phyloP scores from a whole-genome alignment of 2,113 vertebrate genomes.

The Osmerus eperlanus region DNA sequence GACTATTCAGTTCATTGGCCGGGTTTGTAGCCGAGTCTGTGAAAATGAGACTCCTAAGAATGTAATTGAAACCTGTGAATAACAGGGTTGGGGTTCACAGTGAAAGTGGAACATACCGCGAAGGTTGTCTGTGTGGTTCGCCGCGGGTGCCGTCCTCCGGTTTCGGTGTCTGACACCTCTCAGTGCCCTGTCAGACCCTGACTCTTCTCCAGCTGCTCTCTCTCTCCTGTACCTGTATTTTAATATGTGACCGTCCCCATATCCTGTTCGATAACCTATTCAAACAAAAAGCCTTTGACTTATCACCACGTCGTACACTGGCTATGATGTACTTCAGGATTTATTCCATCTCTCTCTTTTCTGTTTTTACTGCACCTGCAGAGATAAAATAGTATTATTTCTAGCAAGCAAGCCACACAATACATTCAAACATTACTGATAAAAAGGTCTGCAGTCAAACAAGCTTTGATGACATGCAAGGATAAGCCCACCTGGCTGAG shows the following conservation, averaged over 20 bases:
- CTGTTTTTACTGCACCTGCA: conserved; percentile 22
- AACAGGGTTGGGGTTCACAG: background rate
- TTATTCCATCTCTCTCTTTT: too few species aligned
- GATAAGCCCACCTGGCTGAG: conserved; percentile 11
- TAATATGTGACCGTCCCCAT: conserved; percentile 4
- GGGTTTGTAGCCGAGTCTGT: background rate
- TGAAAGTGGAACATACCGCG: background rate
- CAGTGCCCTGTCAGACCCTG: conserved; percentile 36
- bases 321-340: too few species aligned
- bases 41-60: background rate
- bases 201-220: too few species aligned
- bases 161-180: conserved; percentile 47
- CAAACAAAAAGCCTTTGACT: too few species aligned
- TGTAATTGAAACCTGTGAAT: background rate
- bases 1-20: background rate
- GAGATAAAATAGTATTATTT: conserved; percentile 39
- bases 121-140: too few species aligned
- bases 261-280: too few species aligned
- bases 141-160: too few species aligned
- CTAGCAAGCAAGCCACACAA: conserved; percentile 14
- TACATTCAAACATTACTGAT: conserved; percentile 10
- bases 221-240: conserved; percentile 35
- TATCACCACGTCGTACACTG: too few species aligned
- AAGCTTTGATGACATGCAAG: conserved; percentile 49
- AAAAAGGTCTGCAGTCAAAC: conserved; percentile 54